Evolutionary conservation across 2,888 invertebrate species (phyloP).

Genomic region (Thymelicus sylvestris): DNA sequence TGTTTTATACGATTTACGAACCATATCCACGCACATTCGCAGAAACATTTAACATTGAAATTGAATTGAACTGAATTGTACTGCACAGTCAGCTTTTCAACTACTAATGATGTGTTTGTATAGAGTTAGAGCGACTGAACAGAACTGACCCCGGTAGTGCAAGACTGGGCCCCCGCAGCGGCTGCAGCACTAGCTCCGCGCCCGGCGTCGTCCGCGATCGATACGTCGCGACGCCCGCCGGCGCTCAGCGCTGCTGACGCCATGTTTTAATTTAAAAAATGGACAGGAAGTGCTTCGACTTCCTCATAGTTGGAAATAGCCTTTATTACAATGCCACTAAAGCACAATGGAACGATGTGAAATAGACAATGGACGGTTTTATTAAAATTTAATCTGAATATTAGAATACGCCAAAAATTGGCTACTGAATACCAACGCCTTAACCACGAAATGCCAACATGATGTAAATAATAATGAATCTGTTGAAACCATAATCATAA

Average conservation of each 20-base stretch:
- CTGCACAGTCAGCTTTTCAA: neutral
- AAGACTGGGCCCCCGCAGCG: neutral
- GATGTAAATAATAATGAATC: no score
- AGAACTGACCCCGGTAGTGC: neutral
- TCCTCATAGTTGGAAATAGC: neutral
- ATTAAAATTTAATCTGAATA: neutral
- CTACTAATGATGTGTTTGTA: neutral
- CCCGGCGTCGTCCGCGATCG: constrained; percentile 50
- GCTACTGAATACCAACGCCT: no score
- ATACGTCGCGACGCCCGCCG: constrained; percentile 50
- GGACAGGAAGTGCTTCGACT: constrained; percentile 39
- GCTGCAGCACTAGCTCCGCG: constrained; percentile 20
- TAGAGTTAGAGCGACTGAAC: neutral
- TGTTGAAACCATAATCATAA: no score
- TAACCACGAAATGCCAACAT: no score
- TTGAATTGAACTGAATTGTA: neutral
- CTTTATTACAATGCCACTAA: neutral
- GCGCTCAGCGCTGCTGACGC: constrained; percentile 40
- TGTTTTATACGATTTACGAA: neutral
- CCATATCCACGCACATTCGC: neutral
- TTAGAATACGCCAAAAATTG: neutral
- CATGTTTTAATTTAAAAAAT: constrained; percentile 43
- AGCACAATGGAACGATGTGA: neutral
- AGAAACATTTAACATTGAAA: no score
- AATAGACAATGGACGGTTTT: neutral